Percentiles rank a stretch among this genome's conserved stretches.
Conservation (phyloP, 2,113 vertebrate species). For the Sinocyclocheilus grahami region DNA sequence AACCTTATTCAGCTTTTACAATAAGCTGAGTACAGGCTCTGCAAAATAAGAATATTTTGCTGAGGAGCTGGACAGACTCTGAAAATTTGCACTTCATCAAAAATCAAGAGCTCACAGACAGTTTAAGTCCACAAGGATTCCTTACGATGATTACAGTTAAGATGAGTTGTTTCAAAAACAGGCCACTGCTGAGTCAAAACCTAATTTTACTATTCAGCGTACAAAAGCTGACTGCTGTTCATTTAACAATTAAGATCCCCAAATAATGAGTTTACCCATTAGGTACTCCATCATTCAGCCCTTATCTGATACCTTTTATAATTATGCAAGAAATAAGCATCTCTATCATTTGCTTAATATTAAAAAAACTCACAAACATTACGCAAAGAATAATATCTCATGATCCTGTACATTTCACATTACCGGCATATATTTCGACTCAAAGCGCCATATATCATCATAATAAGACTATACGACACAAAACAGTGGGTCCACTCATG, state of each 20-base stretch:
- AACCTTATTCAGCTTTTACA: constrained; percentile 13
- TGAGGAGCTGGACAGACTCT: constrained; percentile 27
- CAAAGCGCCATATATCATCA: constrained; percentile 44
- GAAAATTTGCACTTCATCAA: constrained; percentile 20
- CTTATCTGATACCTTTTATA: constrained; percentile 23
- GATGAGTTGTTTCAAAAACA: constrained; percentile 33
- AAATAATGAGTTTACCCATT: constrained; percentile 9
- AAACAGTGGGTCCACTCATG: constrained; percentile 37
- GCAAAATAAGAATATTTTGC: constrained; percentile 11
- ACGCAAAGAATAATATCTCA: constrained; percentile 12
- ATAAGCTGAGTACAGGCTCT: constrained; percentile 28
- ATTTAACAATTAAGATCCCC: constrained; percentile 6
- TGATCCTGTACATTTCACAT: constrained; percentile 11
- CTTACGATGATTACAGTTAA: constrained; percentile 12
- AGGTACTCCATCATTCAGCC: background rate
- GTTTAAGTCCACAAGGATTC: constrained; percentile 24
- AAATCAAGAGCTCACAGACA: background rate
- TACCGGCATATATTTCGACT: constrained; percentile 31
- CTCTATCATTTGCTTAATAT: constrained; percentile 34
- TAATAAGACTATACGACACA: constrained; percentile 36
- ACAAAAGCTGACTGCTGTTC: constrained; percentile 20
- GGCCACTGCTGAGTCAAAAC: constrained; percentile 13
- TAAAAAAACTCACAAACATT: constrained; percentile 12
- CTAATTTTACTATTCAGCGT: constrained; percentile 2
- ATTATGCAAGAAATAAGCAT: constrained; percentile 38